Conservation (phyloP, 2,888 invertebrate genomes). For the Cephalotes varians region DNA sequence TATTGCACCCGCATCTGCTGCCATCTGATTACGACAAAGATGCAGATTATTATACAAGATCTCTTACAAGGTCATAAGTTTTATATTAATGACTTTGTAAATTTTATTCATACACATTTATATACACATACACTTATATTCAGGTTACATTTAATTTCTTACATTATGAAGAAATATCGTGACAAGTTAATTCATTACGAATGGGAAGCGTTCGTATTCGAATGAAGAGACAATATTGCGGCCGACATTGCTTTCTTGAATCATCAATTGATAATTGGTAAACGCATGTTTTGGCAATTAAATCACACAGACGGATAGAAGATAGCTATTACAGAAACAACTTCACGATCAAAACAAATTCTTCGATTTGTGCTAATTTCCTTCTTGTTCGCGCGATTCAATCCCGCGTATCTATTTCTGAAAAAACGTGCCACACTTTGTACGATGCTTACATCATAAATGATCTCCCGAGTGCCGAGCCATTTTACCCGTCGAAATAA, state of each 20-base stretch:
- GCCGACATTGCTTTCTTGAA: not conserved
- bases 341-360: slow-evolving; percentile 40
- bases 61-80: not conserved
- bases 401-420: slow-evolving; percentile 33
- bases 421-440: slow-evolving; percentile 63
- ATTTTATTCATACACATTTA: not conserved
- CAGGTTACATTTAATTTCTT: not conserved
- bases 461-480: slow-evolving; percentile 44
- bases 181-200: not conserved
- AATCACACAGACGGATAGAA: not conserved
- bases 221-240: not conserved
- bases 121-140: not conserved
- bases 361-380: slow-evolving; percentile 11
- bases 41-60: not conserved
- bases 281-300: not conserved
- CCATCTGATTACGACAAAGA: not conserved
- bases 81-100: not conserved
- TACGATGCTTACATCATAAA: slow-evolving; percentile 53
- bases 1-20: slow-evolving; percentile 2
- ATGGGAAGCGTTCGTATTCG: not conserved
- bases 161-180: too few relatives aligned
- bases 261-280: not conserved
- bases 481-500: slow-evolving; percentile 50
- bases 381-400: slow-evolving; percentile 6
- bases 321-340: not conserved